Percentiles rank a stretch among this genome's conserved stretches.
These are phyloP conservation scores for Callimorpha dominula DNA, from an alignment of 2,888 invertebrate species.

Conservation along the genomic window DNA sequence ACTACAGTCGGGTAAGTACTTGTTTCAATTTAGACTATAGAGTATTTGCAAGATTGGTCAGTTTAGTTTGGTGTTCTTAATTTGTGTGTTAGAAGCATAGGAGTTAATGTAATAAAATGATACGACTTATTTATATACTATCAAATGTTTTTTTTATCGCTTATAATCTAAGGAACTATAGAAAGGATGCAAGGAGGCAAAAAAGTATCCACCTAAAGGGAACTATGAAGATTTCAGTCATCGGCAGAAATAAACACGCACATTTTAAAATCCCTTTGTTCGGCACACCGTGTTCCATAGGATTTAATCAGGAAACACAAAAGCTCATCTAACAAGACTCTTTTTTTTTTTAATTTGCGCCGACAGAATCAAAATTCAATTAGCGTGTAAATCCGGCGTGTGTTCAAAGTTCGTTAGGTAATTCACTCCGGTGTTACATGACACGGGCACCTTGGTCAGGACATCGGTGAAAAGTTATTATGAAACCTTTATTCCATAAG, in stretches of 20 bases:
- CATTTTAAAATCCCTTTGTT: neutral
- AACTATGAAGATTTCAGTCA: neutral
- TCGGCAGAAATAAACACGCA: neutral
- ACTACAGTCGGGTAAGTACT: conserved; percentile 26
- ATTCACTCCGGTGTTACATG: conserved; percentile 26
- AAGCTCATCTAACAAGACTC: conserved; percentile 42
- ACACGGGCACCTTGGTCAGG: neutral
- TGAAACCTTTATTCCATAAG: neutral
- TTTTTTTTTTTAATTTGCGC: conserved; percentile 57
- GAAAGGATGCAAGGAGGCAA: too few species aligned
- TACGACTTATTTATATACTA: too few species aligned
- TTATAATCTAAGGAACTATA: too few species aligned
- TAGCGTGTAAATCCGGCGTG: conserved; percentile 49
- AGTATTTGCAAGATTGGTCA: neutral
- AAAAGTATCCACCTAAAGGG: too few species aligned
- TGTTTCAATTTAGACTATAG: neutral
- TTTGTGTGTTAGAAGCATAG: neutral
- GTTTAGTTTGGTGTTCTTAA: neutral
- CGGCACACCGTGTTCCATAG: neutral
- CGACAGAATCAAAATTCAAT: conserved; percentile 59
- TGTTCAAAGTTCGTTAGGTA: conserved; percentile 40
- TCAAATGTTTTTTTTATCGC: too few species aligned
- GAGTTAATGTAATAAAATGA: too few species aligned
- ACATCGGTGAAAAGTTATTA: conserved; percentile 4
- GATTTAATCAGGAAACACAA: conserved; percentile 9